phyloP scores from a whole-genome alignment of 2,797 vertebrate species.

The Merluccius polli region DNA sequence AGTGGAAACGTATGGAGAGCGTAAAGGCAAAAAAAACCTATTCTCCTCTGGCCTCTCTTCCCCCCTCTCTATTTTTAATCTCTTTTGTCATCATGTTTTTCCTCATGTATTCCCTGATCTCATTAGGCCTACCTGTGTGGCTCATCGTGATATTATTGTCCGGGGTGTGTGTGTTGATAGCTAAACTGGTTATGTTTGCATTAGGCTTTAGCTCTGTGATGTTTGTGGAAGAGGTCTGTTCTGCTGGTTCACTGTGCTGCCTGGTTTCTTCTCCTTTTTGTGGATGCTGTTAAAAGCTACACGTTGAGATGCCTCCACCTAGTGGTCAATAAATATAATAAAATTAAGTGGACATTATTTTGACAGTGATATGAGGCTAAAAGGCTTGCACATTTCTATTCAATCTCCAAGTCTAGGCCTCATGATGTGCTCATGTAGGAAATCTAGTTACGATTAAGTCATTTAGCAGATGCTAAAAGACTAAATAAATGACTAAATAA shows the following conservation, averaged over 20 bases:
- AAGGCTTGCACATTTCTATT: too few species aligned
- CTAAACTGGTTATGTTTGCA: background rate
- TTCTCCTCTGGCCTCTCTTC: background rate
- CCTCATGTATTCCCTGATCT: background rate
- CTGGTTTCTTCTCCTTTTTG: background rate
- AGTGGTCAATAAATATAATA: background rate
- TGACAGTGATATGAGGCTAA: background rate
- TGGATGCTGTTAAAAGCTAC: background rate
- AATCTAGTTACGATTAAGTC: background rate
- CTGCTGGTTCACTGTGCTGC: background rate
- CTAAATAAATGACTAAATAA: background rate
- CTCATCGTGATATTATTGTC: background rate
- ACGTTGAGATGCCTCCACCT: background rate
- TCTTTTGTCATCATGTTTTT: background rate
- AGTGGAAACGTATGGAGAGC: too few species aligned
- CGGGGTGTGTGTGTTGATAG: background rate
- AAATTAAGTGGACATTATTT: background rate
- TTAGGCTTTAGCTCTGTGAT: background rate
- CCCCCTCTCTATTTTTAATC: background rate
- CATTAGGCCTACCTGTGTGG: conserved; percentile 1
- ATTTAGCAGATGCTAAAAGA: background rate
- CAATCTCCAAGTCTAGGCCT: too few species aligned
- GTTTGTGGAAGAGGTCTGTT: background rate
- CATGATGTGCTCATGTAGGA: background rate
- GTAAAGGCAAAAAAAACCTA: background rate